Evolutionary conservation across 1,140 invertebrate genomes (phyloP), one percentile per base, ranked within the genome.

Genomic region (Dendrolimus punctatus): DNA sequence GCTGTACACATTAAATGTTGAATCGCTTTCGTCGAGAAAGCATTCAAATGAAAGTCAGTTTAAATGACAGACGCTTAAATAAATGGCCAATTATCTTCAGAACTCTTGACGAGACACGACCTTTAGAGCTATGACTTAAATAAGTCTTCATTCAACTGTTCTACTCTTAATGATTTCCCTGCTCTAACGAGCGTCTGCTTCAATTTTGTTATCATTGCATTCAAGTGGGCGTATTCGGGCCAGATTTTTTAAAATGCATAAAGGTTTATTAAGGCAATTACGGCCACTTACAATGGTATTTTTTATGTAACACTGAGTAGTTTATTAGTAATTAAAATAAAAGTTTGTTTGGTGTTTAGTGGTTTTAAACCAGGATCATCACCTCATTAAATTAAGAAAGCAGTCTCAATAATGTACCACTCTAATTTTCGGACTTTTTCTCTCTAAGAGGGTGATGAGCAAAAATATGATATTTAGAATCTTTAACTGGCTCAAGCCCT

Each of bases 101-200:
- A 8, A 39, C 46, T 44, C 6, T 40, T 53, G 57, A 53, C 50
- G 39, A 46, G 37, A 48, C 61, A 62, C 78, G 76, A 61, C 53
- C 46, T 23, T 23, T 46, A 49, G 6, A 7, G 9, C 8, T 49
- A 49, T 39, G 23, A 23, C 23, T 23, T 23, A 23, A 23, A 23
- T 23, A 23, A 23, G 23, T 9, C 43, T 40, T 48, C 46, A 59
- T 43, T 46, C 39, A 39, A 52, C 43, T 45, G 43, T n/a, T 9
- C n/a, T 9, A 37, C 23, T 49, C 43, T 50, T 50, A 58, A 57
- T 54, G 40, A 42, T 44, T 58, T 62, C 55, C 39, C 55, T 49
- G 47, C 9, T 8, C 7, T 10, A 44, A 45, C 48, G 41, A 9
- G 37, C 6, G 39, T 6, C 8, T 39, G 41, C 51, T 57, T 52